These are phyloP conservation scores for Crypturellus tataupa DNA, from an alignment of 2,797 vertebrate genomes.

Conservation along the genomic window DNA sequence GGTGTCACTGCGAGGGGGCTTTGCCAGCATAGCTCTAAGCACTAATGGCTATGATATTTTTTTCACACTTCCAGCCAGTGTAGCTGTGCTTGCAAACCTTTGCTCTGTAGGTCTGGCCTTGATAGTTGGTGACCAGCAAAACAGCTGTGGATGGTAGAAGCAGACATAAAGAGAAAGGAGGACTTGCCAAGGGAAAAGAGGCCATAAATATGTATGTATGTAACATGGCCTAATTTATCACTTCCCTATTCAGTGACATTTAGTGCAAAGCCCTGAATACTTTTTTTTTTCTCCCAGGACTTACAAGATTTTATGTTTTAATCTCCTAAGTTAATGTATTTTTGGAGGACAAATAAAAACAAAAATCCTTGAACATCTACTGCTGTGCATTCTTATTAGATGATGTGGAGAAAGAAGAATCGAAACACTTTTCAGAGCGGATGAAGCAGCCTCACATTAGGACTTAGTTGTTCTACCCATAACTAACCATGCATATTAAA, in stretches of 20 bases:
- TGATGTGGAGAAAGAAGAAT: neutral
- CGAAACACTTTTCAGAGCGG: neutral
- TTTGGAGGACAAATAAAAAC: neutral
- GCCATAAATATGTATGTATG: neutral
- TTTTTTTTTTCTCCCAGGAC: neutral
- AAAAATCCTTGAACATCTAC: neutral
- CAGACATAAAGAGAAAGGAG: neutral
- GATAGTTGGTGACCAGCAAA: neutral
- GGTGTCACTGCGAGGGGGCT: neutral
- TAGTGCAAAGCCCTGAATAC: neutral
- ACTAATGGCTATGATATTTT: neutral
- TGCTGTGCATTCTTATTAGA: neutral
- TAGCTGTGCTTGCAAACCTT: neutral
- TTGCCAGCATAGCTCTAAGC: neutral
- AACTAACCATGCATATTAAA: neutral
- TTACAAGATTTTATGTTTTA: neutral
- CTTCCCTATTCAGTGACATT: neutral
- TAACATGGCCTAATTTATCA: neutral
- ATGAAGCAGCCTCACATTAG: neutral
- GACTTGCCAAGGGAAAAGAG: neutral
- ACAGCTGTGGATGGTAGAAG: neutral
- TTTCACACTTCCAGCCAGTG: rapidly evolving
- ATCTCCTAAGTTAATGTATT: neutral
- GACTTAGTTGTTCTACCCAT: neutral
- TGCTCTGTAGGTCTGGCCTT: neutral